Evolutionary conservation across 2,888 invertebrate species (phyloP).

Genomic region (Acrobasis repandana): DNA sequence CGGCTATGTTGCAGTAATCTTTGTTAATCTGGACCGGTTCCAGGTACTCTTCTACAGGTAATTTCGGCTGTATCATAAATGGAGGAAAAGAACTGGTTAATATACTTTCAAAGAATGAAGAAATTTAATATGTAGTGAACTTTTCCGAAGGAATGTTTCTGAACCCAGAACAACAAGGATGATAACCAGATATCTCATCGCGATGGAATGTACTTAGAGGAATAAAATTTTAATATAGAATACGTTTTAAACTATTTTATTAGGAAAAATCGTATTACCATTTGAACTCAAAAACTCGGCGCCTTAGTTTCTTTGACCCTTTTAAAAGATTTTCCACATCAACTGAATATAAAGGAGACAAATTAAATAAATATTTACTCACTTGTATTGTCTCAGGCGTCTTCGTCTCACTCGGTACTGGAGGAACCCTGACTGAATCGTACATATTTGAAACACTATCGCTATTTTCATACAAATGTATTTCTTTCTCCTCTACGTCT

Average conservation of each 20-base stretch:
- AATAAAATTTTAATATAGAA: too few relatives aligned
- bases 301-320: too few relatives aligned
- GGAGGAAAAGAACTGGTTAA: not conserved
- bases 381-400: conserved; percentile 35
- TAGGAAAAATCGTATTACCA: too few relatives aligned
- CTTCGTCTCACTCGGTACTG: conserved; percentile 31
- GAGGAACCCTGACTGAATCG: conserved; percentile 63
- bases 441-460: conserved; percentile 65
- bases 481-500: conserved; percentile 40
- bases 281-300: too few relatives aligned
- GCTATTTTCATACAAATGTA: conserved; percentile 60
- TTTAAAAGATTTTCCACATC: too few relatives aligned
- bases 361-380: conserved; percentile 29
- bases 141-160: too few relatives aligned
- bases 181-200: too few relatives aligned
- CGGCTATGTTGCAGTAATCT: conserved; percentile 68
- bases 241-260: too few relatives aligned
- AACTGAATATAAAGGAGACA: not conserved
- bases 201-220: too few relatives aligned
- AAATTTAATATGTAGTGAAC: too few relatives aligned
- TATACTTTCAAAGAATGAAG: too few relatives aligned
- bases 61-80: conserved; percentile 33
- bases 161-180: too few relatives aligned
- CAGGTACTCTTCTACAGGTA: conserved; percentile 73
- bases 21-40: conserved; percentile 66